These are phyloP conservation scores for Synodontis membranacea DNA, from an alignment of 2,113 vertebrate species.

Conservation along the genomic window DNA sequence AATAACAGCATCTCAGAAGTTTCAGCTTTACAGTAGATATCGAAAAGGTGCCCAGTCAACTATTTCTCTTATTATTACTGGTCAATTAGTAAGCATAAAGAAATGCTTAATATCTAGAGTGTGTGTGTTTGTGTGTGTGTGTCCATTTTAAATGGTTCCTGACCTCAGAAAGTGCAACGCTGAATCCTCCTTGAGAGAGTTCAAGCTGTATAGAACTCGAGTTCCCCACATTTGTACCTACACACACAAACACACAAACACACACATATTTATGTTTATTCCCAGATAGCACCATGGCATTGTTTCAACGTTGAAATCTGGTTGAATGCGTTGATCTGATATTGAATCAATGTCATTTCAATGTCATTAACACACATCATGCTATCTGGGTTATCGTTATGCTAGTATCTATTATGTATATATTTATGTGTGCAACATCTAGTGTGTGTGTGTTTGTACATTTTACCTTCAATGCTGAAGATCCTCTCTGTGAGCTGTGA, in stretches of 20 bases:
- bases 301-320: too few species aligned
- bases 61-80: neutral
- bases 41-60: too few species aligned
- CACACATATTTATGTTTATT: too few species aligned
- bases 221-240: slow-evolving; percentile 47
- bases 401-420: too few species aligned
- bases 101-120: neutral
- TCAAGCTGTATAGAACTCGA: slow-evolving; percentile 54
- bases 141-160: neutral
- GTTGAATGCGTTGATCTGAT: too few species aligned
- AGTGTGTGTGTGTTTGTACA: neutral
- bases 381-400: too few species aligned
- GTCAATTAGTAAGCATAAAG: neutral
- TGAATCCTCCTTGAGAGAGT: slow-evolving; percentile 60
- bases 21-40: too few species aligned
- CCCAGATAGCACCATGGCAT: too few species aligned
- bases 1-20: too few species aligned
- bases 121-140: neutral
- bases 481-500: slow-evolving; percentile 68
- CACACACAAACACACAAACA: slow-evolving; percentile 10
- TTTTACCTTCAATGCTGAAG: slow-evolving; percentile 74
- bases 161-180: slow-evolving; percentile 50
- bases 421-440: too few species aligned
- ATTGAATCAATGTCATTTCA: too few species aligned
- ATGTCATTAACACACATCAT: too few species aligned